Evolutionary conservation across 2,797 vertebrate species (phyloP), one percentile per base, ranked within the genome.

Genomic region (Enteromius unitaeniatus): DNA sequence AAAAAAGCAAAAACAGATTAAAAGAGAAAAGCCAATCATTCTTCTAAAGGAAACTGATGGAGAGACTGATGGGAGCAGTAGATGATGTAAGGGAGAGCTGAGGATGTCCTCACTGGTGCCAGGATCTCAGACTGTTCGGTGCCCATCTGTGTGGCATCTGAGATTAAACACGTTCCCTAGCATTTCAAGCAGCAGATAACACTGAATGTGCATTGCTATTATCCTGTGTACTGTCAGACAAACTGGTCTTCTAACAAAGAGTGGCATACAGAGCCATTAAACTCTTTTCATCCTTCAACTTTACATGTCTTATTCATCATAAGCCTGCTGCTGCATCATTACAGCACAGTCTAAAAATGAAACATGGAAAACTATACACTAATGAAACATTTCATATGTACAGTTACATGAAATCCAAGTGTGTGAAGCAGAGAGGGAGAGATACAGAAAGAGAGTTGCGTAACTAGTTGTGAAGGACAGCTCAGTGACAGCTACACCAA

Each of bases 81-180:
- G 42, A 37, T 49, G n/a, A 40, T 70, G 69, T 68, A 53, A 37
- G 55, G 37, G 26, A n/a, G 28, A n/a, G 23, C 14, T 13, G 62
- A 69, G 26, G 9, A 68, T 49, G 23, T 40, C 40, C 55, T 37
- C 8, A 19, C 64, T 67, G 31, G 31, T 47, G 67, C 58, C 69
- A 70, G 47, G 40, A 40, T 79, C 47, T 78, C 58, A 75, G n/a
- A 60, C 47, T 49, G 64, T 34, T 64, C 58, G 62, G 11, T 55
- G 53, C 31, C 69, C 80, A 64, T 85, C 65, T 84, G 79, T 77
- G 68, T 78, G 65, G 67, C 47, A 85, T 82, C 75, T 74, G 28
- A 79, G 37, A 67, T 86, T 68, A 49, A 86, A 58, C 62, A 69
- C 31, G 60, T 55, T 65, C 28, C 26, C 21, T 65, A 58, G n/a